These are phyloP conservation scores for Calyptommatus sinebrachiatus DNA, from an alignment of 2,113 vertebrate species.

Conservation along the genomic window DNA sequence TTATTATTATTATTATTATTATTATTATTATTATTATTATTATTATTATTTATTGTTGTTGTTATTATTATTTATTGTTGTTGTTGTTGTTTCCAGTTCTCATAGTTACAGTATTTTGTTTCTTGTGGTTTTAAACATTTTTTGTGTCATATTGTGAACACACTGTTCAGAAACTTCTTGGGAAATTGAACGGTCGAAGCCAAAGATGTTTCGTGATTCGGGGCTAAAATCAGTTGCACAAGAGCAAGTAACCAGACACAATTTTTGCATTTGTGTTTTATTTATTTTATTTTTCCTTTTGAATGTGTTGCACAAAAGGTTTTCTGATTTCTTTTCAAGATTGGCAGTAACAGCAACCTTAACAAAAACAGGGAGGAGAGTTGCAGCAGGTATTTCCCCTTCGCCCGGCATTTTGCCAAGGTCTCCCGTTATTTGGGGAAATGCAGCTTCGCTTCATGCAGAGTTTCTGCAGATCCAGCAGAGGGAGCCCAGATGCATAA, in stretches of 20 bases:
- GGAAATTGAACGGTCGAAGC: too few species aligned
- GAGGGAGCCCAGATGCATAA: constrained; percentile 57
- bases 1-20: too few species aligned
- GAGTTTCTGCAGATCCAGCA: constrained; percentile 41
- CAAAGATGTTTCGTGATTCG: neutral
- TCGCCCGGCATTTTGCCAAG: neutral
- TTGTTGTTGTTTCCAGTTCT: too few species aligned
- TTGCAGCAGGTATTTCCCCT: neutral
- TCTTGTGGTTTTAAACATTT: too few species aligned
- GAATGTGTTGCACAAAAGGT: neutral
- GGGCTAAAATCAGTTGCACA: neutral
- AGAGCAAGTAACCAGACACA: neutral
- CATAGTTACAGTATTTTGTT: too few species aligned
- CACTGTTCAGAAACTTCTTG: too few species aligned
- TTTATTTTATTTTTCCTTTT: neutral
- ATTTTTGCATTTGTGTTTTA: neutral
- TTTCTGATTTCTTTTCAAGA: neutral
- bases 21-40: too few species aligned
- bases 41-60: too few species aligned
- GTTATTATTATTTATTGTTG: too few species aligned
- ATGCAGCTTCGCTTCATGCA: neutral
- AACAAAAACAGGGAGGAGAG: neutral
- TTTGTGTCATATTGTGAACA: too few species aligned
- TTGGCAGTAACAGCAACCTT: neutral
- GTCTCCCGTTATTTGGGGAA: neutral